A percentile compares a stretch with the other conserved stretches of the same genome.
phyloP scores from a whole-genome alignment of 1,140 invertebrate species.

The Bombyx mori region ASM3026992v2 NC_085115.1:5141001-5141500 shows the following conservation, averaged over 20 bases:
- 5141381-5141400: slow-evolving; percentile 15
- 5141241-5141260: slow-evolving; percentile 23
- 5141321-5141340: slow-evolving; percentile 11
- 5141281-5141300: slow-evolving; percentile 44
- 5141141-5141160: slow-evolving; percentile 17
- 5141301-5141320: slow-evolving; percentile 23
- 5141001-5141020: background rate
- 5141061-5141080: slow-evolving; percentile 31
- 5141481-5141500: background rate
- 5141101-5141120: slow-evolving; percentile 23
- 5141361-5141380: slow-evolving; percentile 10
- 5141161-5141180: too few species aligned
- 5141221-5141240: background rate
- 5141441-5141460: slow-evolving; percentile 11
- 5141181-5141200: too few species aligned
- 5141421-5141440: slow-evolving; percentile 18
- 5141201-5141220: too few species aligned
- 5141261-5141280: slow-evolving; percentile 26
- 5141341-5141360: slow-evolving; percentile 10
- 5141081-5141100: slow-evolving; percentile 32
- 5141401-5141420: slow-evolving; percentile 15
- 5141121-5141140: slow-evolving; percentile 23
- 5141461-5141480: slow-evolving; percentile 17
- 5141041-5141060: slow-evolving; percentile 5
- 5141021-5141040: slow-evolving; percentile 1